These are phyloP conservation scores for Motacilla alba DNA, from an alignment of 2,113 vertebrate species.

Conservation along the genomic window DNA sequence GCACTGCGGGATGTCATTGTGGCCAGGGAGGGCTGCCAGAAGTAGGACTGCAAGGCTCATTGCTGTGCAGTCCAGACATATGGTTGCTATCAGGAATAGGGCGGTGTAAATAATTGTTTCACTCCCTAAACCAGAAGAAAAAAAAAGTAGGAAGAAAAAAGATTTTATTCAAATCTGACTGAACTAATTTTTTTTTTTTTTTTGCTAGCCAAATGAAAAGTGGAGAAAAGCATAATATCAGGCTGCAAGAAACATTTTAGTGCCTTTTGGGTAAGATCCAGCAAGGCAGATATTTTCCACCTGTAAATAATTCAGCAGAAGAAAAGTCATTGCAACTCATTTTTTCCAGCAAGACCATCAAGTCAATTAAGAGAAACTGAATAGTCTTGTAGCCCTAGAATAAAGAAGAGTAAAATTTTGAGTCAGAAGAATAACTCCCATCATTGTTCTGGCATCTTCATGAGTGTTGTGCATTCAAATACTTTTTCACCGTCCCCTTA, in stretches of 20 bases:
- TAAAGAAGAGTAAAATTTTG: not conserved
- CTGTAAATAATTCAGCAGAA: slow-evolving; percentile 66
- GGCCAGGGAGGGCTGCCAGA: slow-evolving; percentile 39
- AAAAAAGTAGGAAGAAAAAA: not conserved
- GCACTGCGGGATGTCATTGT: not conserved
- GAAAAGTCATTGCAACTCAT: not conserved
- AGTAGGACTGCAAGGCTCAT: slow-evolving; percentile 21
- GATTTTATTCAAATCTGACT: not conserved
- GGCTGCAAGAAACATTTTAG: slow-evolving; percentile 6
- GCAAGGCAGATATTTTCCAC: slow-evolving; percentile 41
- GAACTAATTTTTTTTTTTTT: not conserved
- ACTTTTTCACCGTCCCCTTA: not conserved
- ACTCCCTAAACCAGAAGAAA: slow-evolving; percentile 15
- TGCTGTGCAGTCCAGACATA: slow-evolving; percentile 48
- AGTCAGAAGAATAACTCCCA: slow-evolving; percentile 9
- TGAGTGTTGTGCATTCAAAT: not conserved
- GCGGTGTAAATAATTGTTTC: slow-evolving; percentile 32
- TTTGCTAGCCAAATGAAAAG: slow-evolving; percentile 16
- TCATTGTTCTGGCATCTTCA: not conserved
- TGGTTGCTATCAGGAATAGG: slow-evolving; percentile 52
- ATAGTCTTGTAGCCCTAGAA: not conserved
- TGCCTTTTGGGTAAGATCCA: slow-evolving; percentile 47
- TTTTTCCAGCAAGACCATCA: slow-evolving; percentile 50
- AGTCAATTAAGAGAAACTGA: slow-evolving; percentile 33
- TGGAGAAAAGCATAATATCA: not conserved